Conservation (phyloP, 2,113 vertebrate genomes). For the Charadrius vociferus region DNA sequence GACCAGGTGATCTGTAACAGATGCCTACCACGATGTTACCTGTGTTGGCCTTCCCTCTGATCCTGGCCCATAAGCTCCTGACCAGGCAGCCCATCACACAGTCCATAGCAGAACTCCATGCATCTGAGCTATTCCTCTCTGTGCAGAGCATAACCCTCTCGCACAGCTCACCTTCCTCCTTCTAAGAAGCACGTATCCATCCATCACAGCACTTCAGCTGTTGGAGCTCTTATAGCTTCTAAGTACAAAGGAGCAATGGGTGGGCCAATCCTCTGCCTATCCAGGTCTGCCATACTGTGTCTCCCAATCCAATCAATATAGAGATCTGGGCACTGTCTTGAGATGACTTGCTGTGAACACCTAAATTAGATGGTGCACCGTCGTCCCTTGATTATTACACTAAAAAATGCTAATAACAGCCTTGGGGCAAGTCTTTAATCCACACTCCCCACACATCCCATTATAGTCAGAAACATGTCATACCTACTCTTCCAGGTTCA, state of each 20-base stretch:
- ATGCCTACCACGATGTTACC: neutral
- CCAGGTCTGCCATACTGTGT: neutral
- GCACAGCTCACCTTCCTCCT: neutral
- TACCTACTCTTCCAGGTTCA: neutral
- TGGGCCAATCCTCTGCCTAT: neutral
- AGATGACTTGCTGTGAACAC: neutral
- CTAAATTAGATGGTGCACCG: conserved; percentile 15
- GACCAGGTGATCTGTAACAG: neutral
- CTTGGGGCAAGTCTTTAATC: conserved; percentile 38
- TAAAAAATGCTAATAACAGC: conserved; percentile 15
- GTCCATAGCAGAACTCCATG: neutral
- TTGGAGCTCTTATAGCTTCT: neutral
- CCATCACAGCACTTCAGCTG: neutral
- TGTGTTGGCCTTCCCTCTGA: neutral
- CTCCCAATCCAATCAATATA: neutral
- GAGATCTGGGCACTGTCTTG: neutral
- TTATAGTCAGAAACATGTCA: neutral
- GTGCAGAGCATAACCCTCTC: neutral
- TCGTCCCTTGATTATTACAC: neutral
- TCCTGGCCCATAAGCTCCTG: neutral
- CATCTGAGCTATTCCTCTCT: neutral
- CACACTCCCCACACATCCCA: neutral
- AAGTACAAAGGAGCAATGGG: neutral
- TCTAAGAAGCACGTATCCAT: neutral
- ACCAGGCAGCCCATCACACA: neutral